Conservation (phyloP, 2,113 vertebrate species). For the Benitochromis conjunctus region DNA sequence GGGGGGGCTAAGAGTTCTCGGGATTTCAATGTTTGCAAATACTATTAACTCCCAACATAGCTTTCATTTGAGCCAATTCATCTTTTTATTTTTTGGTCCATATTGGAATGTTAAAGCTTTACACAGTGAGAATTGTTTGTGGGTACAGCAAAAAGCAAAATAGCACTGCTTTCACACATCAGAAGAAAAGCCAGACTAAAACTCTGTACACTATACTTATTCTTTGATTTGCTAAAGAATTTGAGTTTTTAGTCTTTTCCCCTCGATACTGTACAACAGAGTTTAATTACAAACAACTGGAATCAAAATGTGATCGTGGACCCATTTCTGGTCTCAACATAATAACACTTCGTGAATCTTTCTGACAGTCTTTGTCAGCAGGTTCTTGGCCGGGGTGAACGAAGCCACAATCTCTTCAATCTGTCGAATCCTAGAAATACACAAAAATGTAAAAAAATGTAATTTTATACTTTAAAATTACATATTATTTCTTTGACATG, state of each 20-base stretch:
- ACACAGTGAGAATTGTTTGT: neutral
- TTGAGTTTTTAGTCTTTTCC: neutral
- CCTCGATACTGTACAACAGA: neutral
- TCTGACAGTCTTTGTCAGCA: constrained; percentile 63
- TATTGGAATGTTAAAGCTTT: neutral
- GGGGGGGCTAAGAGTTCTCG: too few species aligned
- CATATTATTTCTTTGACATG: neutral
- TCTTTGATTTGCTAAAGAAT: neutral
- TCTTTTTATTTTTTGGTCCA: neutral
- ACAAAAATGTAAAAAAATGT: neutral
- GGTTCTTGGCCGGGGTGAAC: constrained; percentile 49
- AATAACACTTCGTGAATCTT: constrained; percentile 60
- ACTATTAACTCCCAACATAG: neutral
- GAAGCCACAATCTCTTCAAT: constrained; percentile 57
- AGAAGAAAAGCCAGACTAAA: neutral
- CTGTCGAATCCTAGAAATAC: constrained; percentile 53
- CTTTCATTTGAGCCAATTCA: neutral
- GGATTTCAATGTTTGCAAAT: neutral
- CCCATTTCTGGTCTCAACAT: constrained; percentile 1
- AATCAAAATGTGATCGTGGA: neutral
- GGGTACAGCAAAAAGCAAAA: neutral
- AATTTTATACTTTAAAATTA: neutral
- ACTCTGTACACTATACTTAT: neutral
- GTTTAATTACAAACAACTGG: neutral
- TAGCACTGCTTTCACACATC: neutral